Evolutionary conservation across 2,113 vertebrate species (phyloP).

Genomic region (cattle (Bos taurus)): ARS-UCD2.0 NC_037332.1:71706001-71706500

Average conservation of each 20-base stretch:
- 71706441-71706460: not conserved
- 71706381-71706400: too few relatives aligned
- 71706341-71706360: not conserved
- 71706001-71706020: not conserved
- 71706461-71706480: not conserved
- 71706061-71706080: not conserved
- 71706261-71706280: not conserved
- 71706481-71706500: not conserved
- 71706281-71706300: not conserved
- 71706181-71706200: not conserved
- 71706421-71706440: not conserved
- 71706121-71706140: not conserved
- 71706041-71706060: not conserved
- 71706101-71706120: not conserved
- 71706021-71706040: not conserved
- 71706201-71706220: not conserved
- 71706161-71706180: not conserved
- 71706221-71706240: not conserved
- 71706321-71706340: not conserved
- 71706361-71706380: not conserved
- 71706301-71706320: not conserved
- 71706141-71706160: not conserved
- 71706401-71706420: too few relatives aligned
- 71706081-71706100: not conserved
- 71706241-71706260: not conserved